These are phyloP conservation scores for Stegostoma tigrinum DNA, from an alignment of 2,113 vertebrate species.

Conservation along the genomic window DNA sequence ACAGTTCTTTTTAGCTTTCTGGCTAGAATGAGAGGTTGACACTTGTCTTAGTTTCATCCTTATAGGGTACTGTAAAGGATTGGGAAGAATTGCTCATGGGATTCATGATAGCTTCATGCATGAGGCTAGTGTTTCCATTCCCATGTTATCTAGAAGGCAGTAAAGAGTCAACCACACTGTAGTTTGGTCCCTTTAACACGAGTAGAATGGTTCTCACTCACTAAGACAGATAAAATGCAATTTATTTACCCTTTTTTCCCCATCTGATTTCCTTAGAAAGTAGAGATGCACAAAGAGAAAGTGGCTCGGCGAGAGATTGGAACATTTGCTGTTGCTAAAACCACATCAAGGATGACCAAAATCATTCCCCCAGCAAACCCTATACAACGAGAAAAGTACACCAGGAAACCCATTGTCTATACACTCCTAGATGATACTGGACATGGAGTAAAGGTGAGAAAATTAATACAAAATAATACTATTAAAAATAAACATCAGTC, in stretches of 20 bases:
- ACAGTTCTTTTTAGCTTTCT: neutral
- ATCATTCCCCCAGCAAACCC: constrained; percentile 51
- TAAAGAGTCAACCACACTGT: too few relatives aligned
- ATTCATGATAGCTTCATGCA: too few relatives aligned
- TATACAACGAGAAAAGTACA: constrained; percentile 54
- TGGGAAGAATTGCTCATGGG: neutral
- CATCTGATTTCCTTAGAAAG: constrained; percentile 54
- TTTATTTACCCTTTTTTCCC: neutral
- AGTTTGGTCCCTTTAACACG: neutral
- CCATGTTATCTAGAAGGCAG: too few relatives aligned
- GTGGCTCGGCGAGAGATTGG: constrained; percentile 73
- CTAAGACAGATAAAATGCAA: neutral
- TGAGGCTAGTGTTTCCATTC: too few relatives aligned
- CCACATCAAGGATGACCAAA: constrained; percentile 47
- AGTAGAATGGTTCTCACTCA: neutral
- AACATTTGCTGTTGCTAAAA: constrained; percentile 51
- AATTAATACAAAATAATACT: too few relatives aligned
- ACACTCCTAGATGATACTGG: constrained; percentile 67
- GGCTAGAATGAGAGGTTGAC: neutral
- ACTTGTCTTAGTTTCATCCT: neutral
- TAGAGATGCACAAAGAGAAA: constrained; percentile 75
- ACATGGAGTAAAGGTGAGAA: constrained; percentile 69
- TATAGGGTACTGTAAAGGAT: neutral
- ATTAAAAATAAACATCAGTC: neutral
- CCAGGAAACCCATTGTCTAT: constrained; percentile 68